phyloP scores from a whole-genome alignment of 2,797 vertebrate species.

The Huso huso region DNA sequence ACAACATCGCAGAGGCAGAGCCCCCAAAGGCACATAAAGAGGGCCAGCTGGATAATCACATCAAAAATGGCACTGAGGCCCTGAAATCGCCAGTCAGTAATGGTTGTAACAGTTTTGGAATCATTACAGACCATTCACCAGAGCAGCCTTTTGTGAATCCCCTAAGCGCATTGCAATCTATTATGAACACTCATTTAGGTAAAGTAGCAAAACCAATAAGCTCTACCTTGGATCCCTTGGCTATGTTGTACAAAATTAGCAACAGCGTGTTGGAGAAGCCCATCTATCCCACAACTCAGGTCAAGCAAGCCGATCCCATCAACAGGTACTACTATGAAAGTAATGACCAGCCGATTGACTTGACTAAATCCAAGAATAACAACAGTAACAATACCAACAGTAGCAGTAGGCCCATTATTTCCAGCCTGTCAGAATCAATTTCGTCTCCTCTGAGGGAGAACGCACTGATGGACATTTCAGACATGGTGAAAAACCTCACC shows the following conservation, averaged over 20 bases:
- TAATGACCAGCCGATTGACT: slow-evolving; percentile 92
- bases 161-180: slow-evolving; percentile 90
- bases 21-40: slow-evolving; percentile 79
- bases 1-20: slow-evolving; percentile 61
- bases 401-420: slow-evolving; percentile 55
- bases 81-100: slow-evolving; percentile 82
- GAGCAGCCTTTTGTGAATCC: slow-evolving; percentile 90
- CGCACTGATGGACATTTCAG: slow-evolving; percentile 94
- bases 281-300: slow-evolving; percentile 67
- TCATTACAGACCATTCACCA: slow-evolving; percentile 93
- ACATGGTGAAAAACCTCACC: slow-evolving; percentile 97
- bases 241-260: slow-evolving; percentile 97
- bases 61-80: slow-evolving; percentile 74
- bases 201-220: slow-evolving; percentile 84
- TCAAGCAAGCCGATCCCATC: slow-evolving; percentile 72
- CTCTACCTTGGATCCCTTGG: slow-evolving; percentile 80
- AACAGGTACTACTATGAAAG: slow-evolving; percentile 79
- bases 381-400: slow-evolving; percentile 31
- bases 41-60: slow-evolving; percentile 61
- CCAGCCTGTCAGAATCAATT: slow-evolving; percentile 62
- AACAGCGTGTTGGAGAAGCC: slow-evolving; percentile 96
- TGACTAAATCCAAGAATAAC: slow-evolving; percentile 87
- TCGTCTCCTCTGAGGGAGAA: slow-evolving; percentile 83
- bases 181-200: slow-evolving; percentile 95
- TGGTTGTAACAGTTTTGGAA: slow-evolving; percentile 83